phyloP scores from a whole-genome alignment of 2,797 vertebrate genomes.

The Chlorospingus semifuscus region DNA sequence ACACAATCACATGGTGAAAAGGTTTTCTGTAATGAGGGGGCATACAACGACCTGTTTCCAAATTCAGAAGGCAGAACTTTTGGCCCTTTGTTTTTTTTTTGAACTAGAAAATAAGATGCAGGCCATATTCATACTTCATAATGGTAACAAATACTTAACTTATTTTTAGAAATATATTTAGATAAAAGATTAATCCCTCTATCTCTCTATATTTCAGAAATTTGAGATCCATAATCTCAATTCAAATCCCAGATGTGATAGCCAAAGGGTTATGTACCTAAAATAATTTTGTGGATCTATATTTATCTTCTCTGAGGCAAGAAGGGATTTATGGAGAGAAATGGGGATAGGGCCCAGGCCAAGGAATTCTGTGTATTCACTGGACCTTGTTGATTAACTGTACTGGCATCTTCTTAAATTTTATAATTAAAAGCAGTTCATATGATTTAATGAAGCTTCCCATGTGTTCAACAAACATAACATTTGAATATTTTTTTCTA shows the following conservation, averaged over 20 bases:
- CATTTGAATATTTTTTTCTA: neutral
- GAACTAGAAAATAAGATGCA: neutral
- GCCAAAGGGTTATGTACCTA: neutral
- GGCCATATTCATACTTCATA: neutral
- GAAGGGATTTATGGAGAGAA: neutral
- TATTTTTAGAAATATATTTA: neutral
- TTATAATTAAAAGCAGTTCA: neutral
- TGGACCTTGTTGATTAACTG: neutral
- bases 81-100: neutral
- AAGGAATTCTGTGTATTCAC: neutral
- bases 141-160: neutral
- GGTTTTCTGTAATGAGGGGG: neutral
- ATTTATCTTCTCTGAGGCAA: neutral
- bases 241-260: neutral
- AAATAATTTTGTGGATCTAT: neutral
- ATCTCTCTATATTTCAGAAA: neutral
- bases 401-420: neutral
- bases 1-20: neutral
- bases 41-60: neutral
- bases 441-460: neutral
- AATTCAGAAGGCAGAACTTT: neutral
- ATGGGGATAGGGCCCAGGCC: neutral
- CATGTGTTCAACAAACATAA: neutral
- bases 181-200: neutral
- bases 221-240: neutral